Evolutionary conservation across 1,140 invertebrate genomes (phyloP), one percentile per base, ranked within the genome.

Genomic region (Drosophila sproati): DNA sequence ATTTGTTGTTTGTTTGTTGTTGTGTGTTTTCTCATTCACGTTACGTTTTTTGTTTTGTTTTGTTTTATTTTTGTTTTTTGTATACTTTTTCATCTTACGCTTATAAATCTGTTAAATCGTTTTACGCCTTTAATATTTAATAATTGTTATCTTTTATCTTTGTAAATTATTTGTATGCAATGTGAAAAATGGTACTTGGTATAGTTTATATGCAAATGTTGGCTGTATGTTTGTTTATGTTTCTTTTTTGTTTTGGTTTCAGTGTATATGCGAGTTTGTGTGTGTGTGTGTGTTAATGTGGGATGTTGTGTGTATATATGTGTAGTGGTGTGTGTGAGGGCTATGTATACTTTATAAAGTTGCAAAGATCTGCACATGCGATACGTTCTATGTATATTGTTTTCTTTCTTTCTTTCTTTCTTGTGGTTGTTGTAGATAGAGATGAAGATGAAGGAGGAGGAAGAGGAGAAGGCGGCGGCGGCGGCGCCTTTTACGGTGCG

Each of bases 111-210:
- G 83, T 88, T 85, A 82, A 85, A 90, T 91, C 86, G 86, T 90
- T 89, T 90, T 90, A 90, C 86, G 86, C 86, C 86, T 85, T 88
- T 88, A 88, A 83, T 88, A 83, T 83, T 82, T 88, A 83, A 88
- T 88, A 88, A 88, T 88, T 88, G 83, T 88, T 88, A 88, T 79
- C 73, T 69, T 90, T 90, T 90, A 90, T 89, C 86, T 89, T 90
- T 89, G 86, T 91, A 89, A 73, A 79, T 89, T 90, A 55, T 71
- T 82, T 88, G 80, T 88, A 89, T 88, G 85, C 79, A 87, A 86
- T 86, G 82, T 86, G 82, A 87, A 89, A 74, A 88, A 88, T 88
- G 85, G 85, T 88, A 85, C 86, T 89, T 89, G 77, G 85, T 82
- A 86, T 89, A 90, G 78, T 91, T 68, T 63, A 68, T 78, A 90